A percentile compares a stretch with the other conserved stretches of the same genome.
phyloP scores from a whole-genome alignment of 2,797 vertebrate genomes.

The Crenichthys baileyi region DNA sequence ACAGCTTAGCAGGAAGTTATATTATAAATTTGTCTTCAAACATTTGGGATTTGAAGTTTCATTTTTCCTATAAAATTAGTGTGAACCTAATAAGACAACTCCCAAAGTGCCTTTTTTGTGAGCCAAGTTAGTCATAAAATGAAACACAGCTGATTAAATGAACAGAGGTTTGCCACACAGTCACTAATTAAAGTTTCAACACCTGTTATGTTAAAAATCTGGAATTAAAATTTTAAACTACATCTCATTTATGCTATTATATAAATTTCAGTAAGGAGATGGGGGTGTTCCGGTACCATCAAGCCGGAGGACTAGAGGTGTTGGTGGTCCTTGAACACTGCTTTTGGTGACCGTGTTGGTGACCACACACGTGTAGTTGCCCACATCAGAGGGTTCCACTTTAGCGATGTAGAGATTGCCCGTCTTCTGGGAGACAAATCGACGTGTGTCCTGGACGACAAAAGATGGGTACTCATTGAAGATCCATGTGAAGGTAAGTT shows the following conservation, averaged over 20 bases:
- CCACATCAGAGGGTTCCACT: conserved; percentile 91
- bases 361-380: conserved; percentile 95
- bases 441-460: conserved; percentile 89
- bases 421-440: conserved; percentile 94
- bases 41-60: conserved; percentile 10
- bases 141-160: conserved; percentile 17
- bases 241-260: neutral
- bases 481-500: conserved; percentile 93
- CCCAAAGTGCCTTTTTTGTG: conserved; percentile 7
- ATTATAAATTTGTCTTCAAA: conserved; percentile 1
- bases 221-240: neutral
- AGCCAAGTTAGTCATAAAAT: conserved; percentile 19
- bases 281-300: conserved; percentile 81
- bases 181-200: conserved; percentile 13
- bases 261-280: neutral
- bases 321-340: conserved; percentile 89
- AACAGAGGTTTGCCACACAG: conserved; percentile 14
- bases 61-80: conserved; percentile 5
- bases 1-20: neutral
- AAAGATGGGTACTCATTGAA: conserved; percentile 92
- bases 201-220: conserved; percentile 8
- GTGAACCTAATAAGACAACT: neutral
- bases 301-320: conserved; percentile 87
- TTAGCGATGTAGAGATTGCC: conserved; percentile 96
- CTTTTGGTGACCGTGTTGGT: conserved; percentile 90